These are phyloP conservation scores for Hyperopisus bebe DNA, from an alignment of 2,113 vertebrate species.

Conservation along the genomic window DNA sequence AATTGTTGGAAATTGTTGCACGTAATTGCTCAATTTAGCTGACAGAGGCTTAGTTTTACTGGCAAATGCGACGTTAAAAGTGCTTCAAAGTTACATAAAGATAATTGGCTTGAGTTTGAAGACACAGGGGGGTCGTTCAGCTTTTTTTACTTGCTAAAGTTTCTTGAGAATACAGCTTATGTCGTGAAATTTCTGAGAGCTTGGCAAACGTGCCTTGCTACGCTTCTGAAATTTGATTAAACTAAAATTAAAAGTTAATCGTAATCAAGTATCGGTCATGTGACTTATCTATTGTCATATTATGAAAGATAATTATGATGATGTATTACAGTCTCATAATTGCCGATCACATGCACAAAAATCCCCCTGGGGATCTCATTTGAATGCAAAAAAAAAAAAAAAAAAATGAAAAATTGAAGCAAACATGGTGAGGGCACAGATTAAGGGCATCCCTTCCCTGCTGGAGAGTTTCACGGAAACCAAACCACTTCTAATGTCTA, in stretches of 20 bases:
- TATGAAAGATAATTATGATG: neutral
- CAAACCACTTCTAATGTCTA: neutral
- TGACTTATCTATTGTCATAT: neutral
- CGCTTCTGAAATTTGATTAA: neutral
- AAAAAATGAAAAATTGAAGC: neutral
- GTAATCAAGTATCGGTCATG: neutral
- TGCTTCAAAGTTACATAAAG: neutral
- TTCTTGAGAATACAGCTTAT: neutral
- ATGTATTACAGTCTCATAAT: neutral
- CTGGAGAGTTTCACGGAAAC: neutral
- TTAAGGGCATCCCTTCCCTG: neutral
- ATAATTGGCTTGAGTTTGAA: neutral
- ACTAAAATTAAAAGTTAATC: neutral
- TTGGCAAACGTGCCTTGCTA: neutral
- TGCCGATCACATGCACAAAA: neutral
- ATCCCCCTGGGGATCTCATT: neutral
- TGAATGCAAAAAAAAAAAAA: neutral
- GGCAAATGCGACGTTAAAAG: constrained; percentile 1
- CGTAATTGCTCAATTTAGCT: constrained; percentile 18
- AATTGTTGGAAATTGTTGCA: constrained; percentile 22
- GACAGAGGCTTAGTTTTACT: constrained; percentile 15
- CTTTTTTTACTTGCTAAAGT: neutral
- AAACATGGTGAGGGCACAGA: neutral
- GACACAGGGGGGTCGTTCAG: neutral
- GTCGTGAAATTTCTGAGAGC: constrained; percentile 1